A percentile compares a stretch with the other conserved stretches of the same genome.
Evolutionary conservation across 2,113 vertebrate species (phyloP).

Genomic region (Chrysemys picta): DNA sequence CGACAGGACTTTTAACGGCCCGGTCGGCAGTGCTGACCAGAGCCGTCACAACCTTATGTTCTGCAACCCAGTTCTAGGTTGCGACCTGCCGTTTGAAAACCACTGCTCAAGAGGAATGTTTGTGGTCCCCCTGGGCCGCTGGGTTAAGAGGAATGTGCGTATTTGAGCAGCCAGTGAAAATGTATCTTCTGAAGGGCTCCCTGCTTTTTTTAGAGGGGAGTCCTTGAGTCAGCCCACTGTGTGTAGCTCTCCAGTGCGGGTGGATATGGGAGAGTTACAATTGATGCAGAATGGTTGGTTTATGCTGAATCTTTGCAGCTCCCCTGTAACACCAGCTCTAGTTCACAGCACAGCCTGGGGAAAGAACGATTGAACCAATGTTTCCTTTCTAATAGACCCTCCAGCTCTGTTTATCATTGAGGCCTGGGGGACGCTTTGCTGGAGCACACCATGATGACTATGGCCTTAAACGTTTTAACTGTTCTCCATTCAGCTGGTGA

Average conservation of each 20-base stretch:
- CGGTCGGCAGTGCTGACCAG: no score
- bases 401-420: background rate
- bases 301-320: background rate
- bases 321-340: background rate
- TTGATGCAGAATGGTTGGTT: background rate
- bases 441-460: accelerated
- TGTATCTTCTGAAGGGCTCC: background rate
- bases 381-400: background rate
- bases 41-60: no score
- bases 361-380: background rate
- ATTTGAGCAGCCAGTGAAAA: background rate
- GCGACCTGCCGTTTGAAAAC: no score
- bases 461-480: accelerated
- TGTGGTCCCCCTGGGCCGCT: background rate
- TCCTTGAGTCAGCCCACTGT: background rate
- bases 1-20: no score
- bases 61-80: no score
- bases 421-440: accelerated
- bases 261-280: background rate
- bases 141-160: background rate
- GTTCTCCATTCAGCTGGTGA: background rate
- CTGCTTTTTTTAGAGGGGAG: background rate
- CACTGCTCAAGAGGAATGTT: background rate
- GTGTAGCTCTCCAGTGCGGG: background rate
- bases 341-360: background rate